Evolutionary conservation across 2,113 vertebrate genomes (phyloP).

Genomic region (Melospiza melodia): DNA sequence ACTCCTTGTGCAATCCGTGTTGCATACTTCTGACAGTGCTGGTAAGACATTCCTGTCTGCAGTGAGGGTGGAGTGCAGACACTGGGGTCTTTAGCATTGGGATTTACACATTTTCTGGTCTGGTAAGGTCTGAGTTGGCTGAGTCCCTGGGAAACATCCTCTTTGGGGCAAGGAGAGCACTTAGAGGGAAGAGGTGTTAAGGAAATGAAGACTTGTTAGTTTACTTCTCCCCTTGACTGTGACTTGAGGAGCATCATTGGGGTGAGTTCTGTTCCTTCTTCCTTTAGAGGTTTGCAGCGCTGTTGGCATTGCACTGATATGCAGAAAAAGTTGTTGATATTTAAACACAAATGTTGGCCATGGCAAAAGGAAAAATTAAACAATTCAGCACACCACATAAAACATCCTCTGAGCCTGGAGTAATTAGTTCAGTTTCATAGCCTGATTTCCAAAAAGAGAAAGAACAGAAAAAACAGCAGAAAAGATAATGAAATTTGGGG

Average conservation of each 20-base stretch:
- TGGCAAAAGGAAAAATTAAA: background rate
- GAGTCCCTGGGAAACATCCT: background rate
- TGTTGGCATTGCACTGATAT: background rate
- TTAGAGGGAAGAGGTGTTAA: background rate
- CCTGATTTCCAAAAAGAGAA: conserved; percentile 44
- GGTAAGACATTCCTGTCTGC: background rate
- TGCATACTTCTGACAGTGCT: background rate
- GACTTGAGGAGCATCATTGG: background rate
- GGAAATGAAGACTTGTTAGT: background rate
- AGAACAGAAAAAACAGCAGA: background rate
- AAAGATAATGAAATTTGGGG: background rate
- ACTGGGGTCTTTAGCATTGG: background rate
- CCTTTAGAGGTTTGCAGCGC: background rate
- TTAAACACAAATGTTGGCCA: background rate
- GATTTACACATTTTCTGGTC: background rate
- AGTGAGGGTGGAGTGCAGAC: background rate
- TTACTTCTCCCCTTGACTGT: background rate
- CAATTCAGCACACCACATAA: background rate
- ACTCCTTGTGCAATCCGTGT: background rate
- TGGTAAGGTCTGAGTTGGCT: background rate
- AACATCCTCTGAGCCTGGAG: conserved; percentile 1
- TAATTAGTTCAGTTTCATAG: conserved; percentile 50
- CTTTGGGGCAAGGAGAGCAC: background rate
- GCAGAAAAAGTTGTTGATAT: background rate
- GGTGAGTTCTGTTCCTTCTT: background rate